Evolutionary conservation across 2,888 invertebrate species (phyloP).

Genomic region (Teleiodes luculella): DNA sequence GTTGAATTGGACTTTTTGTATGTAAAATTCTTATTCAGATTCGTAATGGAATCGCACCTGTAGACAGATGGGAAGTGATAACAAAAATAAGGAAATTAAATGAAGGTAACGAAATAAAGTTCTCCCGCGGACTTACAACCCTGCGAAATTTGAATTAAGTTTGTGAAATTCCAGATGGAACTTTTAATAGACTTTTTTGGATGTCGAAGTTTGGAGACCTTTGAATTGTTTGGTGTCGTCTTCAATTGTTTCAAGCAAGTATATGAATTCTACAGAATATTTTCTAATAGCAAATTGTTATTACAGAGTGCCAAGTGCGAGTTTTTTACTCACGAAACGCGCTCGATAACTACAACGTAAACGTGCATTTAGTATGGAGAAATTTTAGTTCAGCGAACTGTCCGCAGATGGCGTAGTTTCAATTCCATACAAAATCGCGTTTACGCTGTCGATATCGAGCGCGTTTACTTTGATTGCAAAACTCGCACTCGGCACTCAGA

Average conservation of each 20-base stretch:
- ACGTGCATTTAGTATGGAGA: too few relatives aligned
- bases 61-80: conserved; percentile 17
- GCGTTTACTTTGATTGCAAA: too few relatives aligned
- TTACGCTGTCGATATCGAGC: too few relatives aligned
- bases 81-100: conserved; percentile 26
- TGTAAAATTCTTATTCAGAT: neutral
- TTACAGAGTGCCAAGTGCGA: too few relatives aligned
- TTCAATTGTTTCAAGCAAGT: conserved; percentile 1
- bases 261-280: too few relatives aligned
- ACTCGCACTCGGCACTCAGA: too few relatives aligned
- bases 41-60: neutral
- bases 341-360: too few relatives aligned
- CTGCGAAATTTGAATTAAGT: conserved; percentile 21
- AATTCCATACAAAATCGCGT: too few relatives aligned
- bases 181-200: conserved; percentile 26
- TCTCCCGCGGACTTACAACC: conserved; percentile 14
- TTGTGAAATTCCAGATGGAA: conserved; percentile 19
- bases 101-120: conserved; percentile 23
- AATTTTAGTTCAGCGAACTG: too few relatives aligned
- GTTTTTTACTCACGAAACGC: too few relatives aligned
- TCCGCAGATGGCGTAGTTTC: too few relatives aligned
- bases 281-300: too few relatives aligned
- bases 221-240: neutral
- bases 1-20: neutral
- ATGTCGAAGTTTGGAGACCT: conserved; percentile 9